Percentiles rank a stretch among this genome's conserved stretches.
These are phyloP conservation scores for Boloria selene DNA, from an alignment of 2,888 invertebrate genomes.

Conservation along the genomic window DNA sequence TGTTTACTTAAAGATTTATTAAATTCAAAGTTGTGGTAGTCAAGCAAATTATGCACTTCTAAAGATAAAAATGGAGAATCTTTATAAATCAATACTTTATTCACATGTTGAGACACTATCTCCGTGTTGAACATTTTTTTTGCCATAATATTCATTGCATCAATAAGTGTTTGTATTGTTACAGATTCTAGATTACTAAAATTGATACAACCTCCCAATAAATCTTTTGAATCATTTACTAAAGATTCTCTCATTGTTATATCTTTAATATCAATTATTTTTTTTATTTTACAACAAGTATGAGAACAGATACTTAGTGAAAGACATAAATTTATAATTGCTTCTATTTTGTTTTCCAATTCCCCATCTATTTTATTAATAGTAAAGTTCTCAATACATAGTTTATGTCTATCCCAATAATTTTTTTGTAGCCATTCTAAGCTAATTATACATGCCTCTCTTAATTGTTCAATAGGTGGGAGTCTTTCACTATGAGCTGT, in stretches of 20 bases:
- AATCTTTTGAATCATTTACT: slow-evolving; percentile 61
- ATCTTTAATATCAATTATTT: slow-evolving; percentile 64
- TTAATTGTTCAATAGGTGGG: slow-evolving; percentile 84
- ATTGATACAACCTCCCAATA: slow-evolving; percentile 59
- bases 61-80: slow-evolving; percentile 65
- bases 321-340: slow-evolving; percentile 64
- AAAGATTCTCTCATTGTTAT: slow-evolving; percentile 60
- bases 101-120: slow-evolving; percentile 49
- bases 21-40: slow-evolving; percentile 47
- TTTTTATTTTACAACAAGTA: slow-evolving; percentile 63
- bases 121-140: slow-evolving; percentile 56
- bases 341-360: slow-evolving; percentile 54
- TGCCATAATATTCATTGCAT: slow-evolving; percentile 53
- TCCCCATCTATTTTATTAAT: slow-evolving; percentile 54
- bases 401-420: slow-evolving; percentile 84
- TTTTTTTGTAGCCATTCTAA: slow-evolving; percentile 86
- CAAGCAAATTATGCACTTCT: slow-evolving; percentile 58
- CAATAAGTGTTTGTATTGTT: slow-evolving; percentile 55
- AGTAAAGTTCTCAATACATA: slow-evolving; percentile 71
- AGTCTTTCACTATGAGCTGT: slow-evolving; percentile 87
- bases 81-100: slow-evolving; percentile 58
- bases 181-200: slow-evolving; percentile 60
- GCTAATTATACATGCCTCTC: slow-evolving; percentile 84
- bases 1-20: slow-evolving; percentile 49
- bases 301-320: slow-evolving; percentile 68